Conservation (phyloP, 2,888 invertebrate species). For the Clivina fossor region DNA sequence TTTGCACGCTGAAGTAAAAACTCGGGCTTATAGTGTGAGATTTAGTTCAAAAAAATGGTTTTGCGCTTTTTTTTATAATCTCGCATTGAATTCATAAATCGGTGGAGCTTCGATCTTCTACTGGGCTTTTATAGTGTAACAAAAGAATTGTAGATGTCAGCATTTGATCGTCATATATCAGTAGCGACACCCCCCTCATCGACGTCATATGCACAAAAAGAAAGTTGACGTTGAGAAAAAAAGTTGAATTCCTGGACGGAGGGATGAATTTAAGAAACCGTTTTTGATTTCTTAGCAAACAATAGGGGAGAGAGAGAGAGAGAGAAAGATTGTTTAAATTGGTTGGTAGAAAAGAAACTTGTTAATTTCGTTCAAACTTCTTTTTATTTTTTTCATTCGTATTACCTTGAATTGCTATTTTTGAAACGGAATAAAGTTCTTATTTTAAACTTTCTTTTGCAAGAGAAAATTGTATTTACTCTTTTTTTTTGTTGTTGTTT, state of each 20-base stretch:
- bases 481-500: too few relatives aligned
- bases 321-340: slow-evolving; percentile 30
- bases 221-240: slow-evolving; percentile 24
- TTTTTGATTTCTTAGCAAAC: slow-evolving; percentile 30
- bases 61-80: not conserved
- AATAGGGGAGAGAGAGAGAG: too few relatives aligned
- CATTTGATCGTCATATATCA: slow-evolving; percentile 34
- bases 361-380: slow-evolving; percentile 17
- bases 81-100: not conserved
- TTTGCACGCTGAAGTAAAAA: too few relatives aligned
- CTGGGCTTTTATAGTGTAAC: slow-evolving; percentile 25
- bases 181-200: slow-evolving; percentile 9
- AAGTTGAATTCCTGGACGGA: slow-evolving; percentile 15
- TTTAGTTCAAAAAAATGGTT: too few relatives aligned
- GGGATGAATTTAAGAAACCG: slow-evolving; percentile 21
- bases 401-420: too few relatives aligned
- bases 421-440: too few relatives aligned
- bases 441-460: too few relatives aligned
- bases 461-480: too few relatives aligned
- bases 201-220: slow-evolving; percentile 29
- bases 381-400: too few relatives aligned
- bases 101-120: too few relatives aligned
- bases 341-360: slow-evolving; percentile 17
- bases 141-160: slow-evolving; percentile 32
- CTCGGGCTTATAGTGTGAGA: too few relatives aligned